A percentile compares a stretch with the other conserved stretches of the same genome.
Conservation (phyloP, 2,113 vertebrate genomes). For the Nycticorax nycticorax region DNA sequence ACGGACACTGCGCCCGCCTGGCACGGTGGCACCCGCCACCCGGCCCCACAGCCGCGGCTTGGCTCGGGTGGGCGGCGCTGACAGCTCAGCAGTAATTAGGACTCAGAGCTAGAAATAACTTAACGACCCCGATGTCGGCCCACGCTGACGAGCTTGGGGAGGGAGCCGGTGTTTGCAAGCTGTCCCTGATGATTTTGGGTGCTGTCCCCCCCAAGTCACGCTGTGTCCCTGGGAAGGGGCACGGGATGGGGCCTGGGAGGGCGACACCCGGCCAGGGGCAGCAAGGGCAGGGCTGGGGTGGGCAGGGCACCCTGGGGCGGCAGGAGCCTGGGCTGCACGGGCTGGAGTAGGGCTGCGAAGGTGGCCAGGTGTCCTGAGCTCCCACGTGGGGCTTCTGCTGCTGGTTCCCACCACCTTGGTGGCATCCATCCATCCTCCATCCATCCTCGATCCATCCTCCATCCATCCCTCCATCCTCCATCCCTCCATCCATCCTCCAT, state of each 20-base stretch:
- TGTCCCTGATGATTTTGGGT: not conserved
- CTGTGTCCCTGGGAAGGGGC: not conserved
- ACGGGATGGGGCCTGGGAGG: not conserved
- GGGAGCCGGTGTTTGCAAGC: not conserved
- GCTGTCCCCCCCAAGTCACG: not conserved
- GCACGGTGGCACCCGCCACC: not conserved
- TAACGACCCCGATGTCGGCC: rapidly evolving
- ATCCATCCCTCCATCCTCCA: no score
- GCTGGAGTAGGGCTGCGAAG: not conserved
- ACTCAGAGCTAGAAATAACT: not conserved
- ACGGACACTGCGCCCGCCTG: not conserved
- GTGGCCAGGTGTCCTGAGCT: not conserved
- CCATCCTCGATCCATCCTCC: not conserved
- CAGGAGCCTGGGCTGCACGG: not conserved
- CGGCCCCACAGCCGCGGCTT: rapidly evolving
- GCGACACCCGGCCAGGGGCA: not conserved
- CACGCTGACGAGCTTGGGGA: rapidly evolving
- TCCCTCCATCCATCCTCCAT: not conserved
- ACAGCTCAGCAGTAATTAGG: not conserved
- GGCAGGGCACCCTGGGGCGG: not conserved
- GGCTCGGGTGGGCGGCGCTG: rapidly evolving
- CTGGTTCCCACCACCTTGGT: not conserved
- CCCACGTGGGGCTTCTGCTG: not conserved
- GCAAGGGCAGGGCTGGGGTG: not conserved
- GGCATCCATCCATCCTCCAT: not conserved